Conservation (phyloP, 2,113 vertebrate genomes). For the Baryphthengus martii region DNA sequence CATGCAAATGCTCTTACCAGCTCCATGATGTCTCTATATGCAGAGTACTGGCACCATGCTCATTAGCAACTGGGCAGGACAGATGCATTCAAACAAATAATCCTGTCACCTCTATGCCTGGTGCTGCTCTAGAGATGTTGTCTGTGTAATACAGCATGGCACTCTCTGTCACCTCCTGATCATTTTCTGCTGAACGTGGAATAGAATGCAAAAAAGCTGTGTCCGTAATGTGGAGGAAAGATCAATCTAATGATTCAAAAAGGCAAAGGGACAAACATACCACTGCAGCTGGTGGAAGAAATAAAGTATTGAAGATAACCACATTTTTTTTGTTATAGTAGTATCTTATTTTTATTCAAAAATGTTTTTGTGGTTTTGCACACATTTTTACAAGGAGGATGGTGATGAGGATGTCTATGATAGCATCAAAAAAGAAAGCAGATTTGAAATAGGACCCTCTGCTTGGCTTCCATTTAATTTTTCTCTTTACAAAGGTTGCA, state of each 20-base stretch:
- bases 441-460: background rate
- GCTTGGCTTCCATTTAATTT: background rate
- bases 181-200: background rate
- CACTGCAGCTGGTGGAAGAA: background rate
- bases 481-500: background rate
- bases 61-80: background rate
- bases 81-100: background rate
- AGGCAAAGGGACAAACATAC: background rate
- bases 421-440: background rate
- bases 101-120: background rate
- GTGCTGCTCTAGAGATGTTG: background rate
- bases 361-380: background rate
- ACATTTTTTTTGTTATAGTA: background rate
- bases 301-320: background rate
- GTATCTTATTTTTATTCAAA: background rate
- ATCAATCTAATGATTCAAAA: slow-evolving; percentile 7
- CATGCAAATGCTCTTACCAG: background rate
- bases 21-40: background rate
- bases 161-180: background rate
- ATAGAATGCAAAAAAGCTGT: background rate
- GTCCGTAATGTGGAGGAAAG: background rate
- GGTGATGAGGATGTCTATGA: background rate
- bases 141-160: background rate
- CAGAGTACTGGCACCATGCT: background rate
- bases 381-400: background rate